Evolutionary conservation across 2,797 vertebrate species (phyloP).

Genomic region (Chelmon rostratus): DNA sequence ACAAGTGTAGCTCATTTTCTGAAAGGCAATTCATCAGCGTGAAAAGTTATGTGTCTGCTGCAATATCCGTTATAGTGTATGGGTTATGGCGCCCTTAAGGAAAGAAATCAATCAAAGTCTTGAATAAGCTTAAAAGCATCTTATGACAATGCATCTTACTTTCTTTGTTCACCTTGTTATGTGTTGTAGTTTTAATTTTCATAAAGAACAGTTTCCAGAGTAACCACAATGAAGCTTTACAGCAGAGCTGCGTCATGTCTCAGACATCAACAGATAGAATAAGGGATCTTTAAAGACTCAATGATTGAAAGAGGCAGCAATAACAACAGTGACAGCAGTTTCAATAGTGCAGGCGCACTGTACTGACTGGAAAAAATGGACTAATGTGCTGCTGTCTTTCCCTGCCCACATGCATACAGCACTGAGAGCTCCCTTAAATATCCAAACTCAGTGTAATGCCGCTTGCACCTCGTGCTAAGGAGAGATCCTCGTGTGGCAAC

Average conservation of each 20-base stretch:
- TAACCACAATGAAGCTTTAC: background rate
- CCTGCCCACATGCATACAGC: background rate
- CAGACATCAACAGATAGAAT: background rate
- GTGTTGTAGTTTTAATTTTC: background rate
- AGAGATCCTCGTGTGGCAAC: no score
- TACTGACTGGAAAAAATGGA: background rate
- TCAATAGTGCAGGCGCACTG: background rate
- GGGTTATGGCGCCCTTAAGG: conserved; percentile 23
- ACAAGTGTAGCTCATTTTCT: conserved; percentile 47
- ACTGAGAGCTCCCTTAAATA: background rate
- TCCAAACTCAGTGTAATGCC: background rate
- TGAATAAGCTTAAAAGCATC: conserved; percentile 29
- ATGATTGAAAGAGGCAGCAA: background rate
- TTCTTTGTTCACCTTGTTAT: conserved; percentile 14
- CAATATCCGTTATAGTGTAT: conserved; percentile 43
- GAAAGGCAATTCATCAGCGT: conserved; percentile 57
- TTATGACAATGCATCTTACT: conserved; percentile 15
- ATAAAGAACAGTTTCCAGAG: background rate
- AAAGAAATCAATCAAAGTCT: conserved; percentile 36
- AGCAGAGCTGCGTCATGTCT: background rate
- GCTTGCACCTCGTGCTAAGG: no score
- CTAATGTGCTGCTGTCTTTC: no score
- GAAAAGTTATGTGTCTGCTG: conserved; percentile 42
- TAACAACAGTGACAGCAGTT: background rate
- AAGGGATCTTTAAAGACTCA: background rate